These are phyloP conservation scores for Dione vanillae DNA, from an alignment of 2,888 invertebrate species.

Conservation along the genomic window DNA sequence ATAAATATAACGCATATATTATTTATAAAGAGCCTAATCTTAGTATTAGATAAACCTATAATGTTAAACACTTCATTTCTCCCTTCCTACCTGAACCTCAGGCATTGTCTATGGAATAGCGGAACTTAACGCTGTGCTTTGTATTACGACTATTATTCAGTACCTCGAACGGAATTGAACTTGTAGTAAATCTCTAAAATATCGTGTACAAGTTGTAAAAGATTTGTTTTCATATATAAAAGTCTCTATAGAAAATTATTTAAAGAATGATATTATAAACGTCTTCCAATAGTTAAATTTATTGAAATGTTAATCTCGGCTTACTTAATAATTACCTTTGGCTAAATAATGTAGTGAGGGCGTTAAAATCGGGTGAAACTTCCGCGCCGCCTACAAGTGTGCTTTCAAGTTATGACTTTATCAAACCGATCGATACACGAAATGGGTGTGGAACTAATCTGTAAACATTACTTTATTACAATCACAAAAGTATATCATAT, in stretches of 20 bases:
- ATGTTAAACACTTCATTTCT: no score
- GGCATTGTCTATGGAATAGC: no score
- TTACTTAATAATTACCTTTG: constrained; percentile 23
- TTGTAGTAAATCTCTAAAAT: no score
- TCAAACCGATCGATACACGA: constrained; percentile 32
- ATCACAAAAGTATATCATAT: constrained; percentile 3
- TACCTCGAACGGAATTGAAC: no score
- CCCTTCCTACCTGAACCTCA: no score
- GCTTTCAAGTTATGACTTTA: constrained; percentile 34
- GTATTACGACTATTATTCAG: no score
- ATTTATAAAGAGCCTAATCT: no score
- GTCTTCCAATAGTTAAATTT: neutral
- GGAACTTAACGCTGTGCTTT: no score
- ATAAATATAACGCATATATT: no score
- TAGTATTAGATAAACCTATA: no score
- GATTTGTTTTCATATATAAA: no score
- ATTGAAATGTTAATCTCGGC: constrained; percentile 17
- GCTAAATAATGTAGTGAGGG: constrained; percentile 21
- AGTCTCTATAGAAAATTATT: neutral
- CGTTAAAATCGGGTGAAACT: constrained; percentile 29
- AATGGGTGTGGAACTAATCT: constrained; percentile 43
- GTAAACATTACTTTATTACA: constrained; percentile 34
- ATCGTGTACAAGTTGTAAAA: no score
- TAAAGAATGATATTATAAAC: neutral
- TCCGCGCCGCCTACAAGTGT: constrained; percentile 35